Conservation (phyloP, 2,113 vertebrate genomes). For the Panthera leo region DNA sequence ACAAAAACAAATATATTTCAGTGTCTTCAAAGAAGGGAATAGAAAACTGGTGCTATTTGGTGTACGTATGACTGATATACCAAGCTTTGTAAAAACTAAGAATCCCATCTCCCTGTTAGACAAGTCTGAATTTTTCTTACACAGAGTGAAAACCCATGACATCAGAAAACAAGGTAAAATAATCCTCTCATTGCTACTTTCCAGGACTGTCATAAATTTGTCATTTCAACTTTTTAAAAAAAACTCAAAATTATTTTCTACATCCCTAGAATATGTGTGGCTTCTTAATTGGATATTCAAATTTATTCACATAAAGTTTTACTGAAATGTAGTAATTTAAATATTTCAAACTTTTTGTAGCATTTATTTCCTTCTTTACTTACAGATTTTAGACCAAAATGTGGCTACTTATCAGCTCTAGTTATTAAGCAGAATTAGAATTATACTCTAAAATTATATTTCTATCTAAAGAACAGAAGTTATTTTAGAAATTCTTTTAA, state of each 20-base stretch:
- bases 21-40: background rate
- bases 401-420: background rate
- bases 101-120: background rate
- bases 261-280: background rate
- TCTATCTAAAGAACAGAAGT: background rate
- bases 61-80: background rate
- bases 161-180: background rate
- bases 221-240: background rate
- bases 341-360: background rate
- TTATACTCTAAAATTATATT: slow-evolving; percentile 1
- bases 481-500: background rate
- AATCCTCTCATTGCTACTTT: background rate
- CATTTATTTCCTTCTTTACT: background rate
- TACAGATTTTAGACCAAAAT: background rate
- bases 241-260: background rate
- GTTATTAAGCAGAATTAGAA: slow-evolving; percentile 22
- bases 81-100: background rate
- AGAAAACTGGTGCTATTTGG: background rate
- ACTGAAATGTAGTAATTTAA: background rate
- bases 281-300: slow-evolving; percentile 19
- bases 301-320: background rate
- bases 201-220: background rate
- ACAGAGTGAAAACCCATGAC: background rate
- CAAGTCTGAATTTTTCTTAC: background rate
- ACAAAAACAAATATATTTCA: background rate